Evolutionary conservation across 2,888 invertebrate genomes (phyloP).

Genomic region (Branchellion lobata): DNA sequence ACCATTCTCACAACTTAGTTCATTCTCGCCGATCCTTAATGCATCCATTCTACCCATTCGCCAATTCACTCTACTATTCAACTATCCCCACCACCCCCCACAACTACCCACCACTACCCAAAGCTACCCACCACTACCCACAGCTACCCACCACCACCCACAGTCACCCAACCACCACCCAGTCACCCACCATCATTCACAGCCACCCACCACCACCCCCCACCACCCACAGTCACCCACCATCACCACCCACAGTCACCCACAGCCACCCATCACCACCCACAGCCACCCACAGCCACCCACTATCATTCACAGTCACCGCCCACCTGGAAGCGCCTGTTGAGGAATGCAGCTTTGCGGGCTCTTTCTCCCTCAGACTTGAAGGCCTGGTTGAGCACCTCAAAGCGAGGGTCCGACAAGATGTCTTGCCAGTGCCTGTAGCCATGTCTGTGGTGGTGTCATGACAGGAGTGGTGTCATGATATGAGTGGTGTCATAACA

Average conservation of each 20-base stretch:
- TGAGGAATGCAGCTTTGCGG: constrained; percentile 52
- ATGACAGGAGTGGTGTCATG: background rate
- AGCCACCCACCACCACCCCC: too few relatives aligned
- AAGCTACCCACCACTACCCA: too few relatives aligned
- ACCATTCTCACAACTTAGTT: too few relatives aligned
- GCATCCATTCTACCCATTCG: too few relatives aligned
- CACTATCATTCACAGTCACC: background rate
- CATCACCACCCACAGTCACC: background rate
- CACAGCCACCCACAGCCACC: background rate
- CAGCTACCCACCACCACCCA: background rate
- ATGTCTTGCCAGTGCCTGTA: constrained; percentile 54
- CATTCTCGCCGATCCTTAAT: too few relatives aligned
- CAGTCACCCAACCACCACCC: background rate
- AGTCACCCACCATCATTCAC: background rate
- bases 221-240: background rate
- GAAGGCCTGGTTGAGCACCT: constrained; percentile 52
- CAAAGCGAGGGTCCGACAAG: constrained; percentile 52
- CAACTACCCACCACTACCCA: too few relatives aligned
- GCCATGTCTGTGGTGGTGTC: constrained; percentile 51
- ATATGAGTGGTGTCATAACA: too few relatives aligned
- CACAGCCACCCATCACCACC: background rate
- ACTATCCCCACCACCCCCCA: background rate
- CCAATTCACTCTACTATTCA: background rate
- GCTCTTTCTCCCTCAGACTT: constrained; percentile 50
- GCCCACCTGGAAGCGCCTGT: constrained; percentile 53